Evolutionary conservation across 2,888 invertebrate genomes (phyloP), one percentile per base, ranked within the genome.

Genomic region (Macroteleia sp.): DNA sequence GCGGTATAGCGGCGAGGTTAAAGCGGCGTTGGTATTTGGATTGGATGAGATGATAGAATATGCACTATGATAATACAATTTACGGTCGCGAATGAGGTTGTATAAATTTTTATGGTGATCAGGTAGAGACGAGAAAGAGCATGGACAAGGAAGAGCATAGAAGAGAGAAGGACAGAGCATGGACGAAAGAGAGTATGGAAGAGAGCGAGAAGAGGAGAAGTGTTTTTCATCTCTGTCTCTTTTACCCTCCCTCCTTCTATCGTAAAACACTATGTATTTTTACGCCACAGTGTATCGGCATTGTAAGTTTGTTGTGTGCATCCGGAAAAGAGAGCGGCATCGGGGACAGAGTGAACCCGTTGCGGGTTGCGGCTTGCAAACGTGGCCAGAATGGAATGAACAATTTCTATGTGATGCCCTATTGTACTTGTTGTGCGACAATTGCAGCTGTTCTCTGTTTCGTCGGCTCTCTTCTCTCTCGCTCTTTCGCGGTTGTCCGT

Each of bases 71-170:
- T 90, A 90, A 90, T 89, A 88, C 85, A 89, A 90, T 91, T 91
- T 89, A 90, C 87, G 85, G 81, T 82, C 81, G 85, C 83, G 87
- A 86, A 86, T 85, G 88, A 86, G 83, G 83, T 84, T 84, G 85
- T 86, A 89, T 89, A 87, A 86, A 91, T 90, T 91, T 91, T 91
- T 90, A 91, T 90, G 90, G 88, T 91, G 89, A 91, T 91, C 89
- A 90, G 88, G 86, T 86, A 86, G 84, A 80, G 81, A 70, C 81
- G 56, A 19, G 32, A 17, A 41, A 56, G 28, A 39, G 25, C 28
- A 34, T 12, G 34, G 14, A 25, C 25, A 6, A 25, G n/a, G n/a
- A n/a, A n/a, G n/a, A n/a, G n/a, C n/a, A n/a, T n/a, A n/a, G n/a
- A n/a, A n/a, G n/a, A n/a, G n/a, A n/a, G n/a, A n/a, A n/a, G n/a